Evolutionary conservation across 2,797 vertebrate genomes (phyloP).

Genomic region (Leptodactylus fallax): DNA sequence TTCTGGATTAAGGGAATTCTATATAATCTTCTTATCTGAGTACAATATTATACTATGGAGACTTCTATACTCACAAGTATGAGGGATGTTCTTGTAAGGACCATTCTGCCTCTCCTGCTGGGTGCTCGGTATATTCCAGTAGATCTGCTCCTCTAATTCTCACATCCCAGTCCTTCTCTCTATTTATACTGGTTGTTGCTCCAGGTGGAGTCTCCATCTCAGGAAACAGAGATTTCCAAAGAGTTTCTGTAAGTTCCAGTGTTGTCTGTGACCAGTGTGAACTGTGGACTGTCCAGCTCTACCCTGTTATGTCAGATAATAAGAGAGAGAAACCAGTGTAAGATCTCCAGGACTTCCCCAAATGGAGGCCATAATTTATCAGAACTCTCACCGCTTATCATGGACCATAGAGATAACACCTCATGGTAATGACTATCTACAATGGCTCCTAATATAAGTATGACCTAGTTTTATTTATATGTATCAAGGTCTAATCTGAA

Average conservation of each 20-base stretch:
- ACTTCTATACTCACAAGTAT: background rate
- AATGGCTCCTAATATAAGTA: too few relatives aligned
- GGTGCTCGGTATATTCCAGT: background rate
- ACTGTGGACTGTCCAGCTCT: background rate
- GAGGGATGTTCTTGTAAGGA: background rate
- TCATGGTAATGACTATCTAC: too few relatives aligned
- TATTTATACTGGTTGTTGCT: background rate
- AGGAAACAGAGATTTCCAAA: background rate
- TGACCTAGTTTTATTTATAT: background rate
- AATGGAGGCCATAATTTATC: background rate
- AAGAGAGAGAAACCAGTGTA: background rate
- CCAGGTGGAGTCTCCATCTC: background rate
- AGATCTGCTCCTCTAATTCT: background rate
- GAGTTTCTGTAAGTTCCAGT: slow-evolving; percentile 19
- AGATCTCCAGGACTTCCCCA: background rate
- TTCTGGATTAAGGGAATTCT: background rate
- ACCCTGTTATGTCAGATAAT: background rate
- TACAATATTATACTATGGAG: background rate
- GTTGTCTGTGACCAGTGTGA: background rate
- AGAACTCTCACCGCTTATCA: background rate
- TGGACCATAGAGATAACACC: background rate
- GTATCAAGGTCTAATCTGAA: too few relatives aligned
- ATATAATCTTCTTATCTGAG: background rate
- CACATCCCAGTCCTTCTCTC: background rate
- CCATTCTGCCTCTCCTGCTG: background rate